phyloP scores from a whole-genome alignment of 2,797 vertebrate genomes.

The Chrosomus eos region DNA sequence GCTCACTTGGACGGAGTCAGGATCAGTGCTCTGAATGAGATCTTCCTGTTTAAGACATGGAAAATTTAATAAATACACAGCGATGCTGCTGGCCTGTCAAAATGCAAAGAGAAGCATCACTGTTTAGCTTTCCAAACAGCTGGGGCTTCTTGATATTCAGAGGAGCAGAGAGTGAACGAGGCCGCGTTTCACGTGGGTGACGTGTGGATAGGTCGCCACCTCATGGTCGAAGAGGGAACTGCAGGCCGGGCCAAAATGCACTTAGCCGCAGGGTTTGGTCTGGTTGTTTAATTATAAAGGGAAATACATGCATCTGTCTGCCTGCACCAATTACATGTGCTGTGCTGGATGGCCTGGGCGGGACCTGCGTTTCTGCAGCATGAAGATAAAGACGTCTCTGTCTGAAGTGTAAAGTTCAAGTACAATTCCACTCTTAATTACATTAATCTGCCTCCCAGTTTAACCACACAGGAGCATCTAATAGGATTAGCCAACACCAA shows the following conservation, averaged over 20 bases:
- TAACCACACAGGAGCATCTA: constrained; percentile 60
- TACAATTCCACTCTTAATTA: constrained; percentile 63
- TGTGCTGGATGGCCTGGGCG: constrained; percentile 44
- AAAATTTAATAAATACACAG: constrained; percentile 45
- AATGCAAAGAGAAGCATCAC: constrained; percentile 48
- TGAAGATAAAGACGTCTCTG: constrained; percentile 54
- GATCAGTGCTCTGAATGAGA: constrained; percentile 90
- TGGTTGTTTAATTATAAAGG: constrained; percentile 59
- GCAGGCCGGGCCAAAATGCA: constrained; percentile 14
- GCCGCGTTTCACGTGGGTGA: not conserved
- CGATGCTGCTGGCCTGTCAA: constrained; percentile 57
- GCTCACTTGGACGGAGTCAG: constrained; percentile 93
- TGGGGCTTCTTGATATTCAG: constrained; percentile 46
- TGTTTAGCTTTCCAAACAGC: constrained; percentile 48
- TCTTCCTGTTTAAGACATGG: constrained; percentile 83
- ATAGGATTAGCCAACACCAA: constrained; percentile 62
- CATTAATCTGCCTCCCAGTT: constrained; percentile 63
- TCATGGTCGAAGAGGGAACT: constrained; percentile 59
- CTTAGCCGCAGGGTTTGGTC: constrained; percentile 52
- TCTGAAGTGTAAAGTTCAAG: constrained; percentile 62
- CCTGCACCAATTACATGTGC: constrained; percentile 55
- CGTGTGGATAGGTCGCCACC: constrained; percentile 63
- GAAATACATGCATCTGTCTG: constrained; percentile 61
- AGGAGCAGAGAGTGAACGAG: not conserved
- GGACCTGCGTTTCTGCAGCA: constrained; percentile 50